A percentile compares a stretch with the other conserved stretches of the same genome.
phyloP scores from a whole-genome alignment of 2,113 vertebrate species.

The Epinephelus cyanopodus region DNA sequence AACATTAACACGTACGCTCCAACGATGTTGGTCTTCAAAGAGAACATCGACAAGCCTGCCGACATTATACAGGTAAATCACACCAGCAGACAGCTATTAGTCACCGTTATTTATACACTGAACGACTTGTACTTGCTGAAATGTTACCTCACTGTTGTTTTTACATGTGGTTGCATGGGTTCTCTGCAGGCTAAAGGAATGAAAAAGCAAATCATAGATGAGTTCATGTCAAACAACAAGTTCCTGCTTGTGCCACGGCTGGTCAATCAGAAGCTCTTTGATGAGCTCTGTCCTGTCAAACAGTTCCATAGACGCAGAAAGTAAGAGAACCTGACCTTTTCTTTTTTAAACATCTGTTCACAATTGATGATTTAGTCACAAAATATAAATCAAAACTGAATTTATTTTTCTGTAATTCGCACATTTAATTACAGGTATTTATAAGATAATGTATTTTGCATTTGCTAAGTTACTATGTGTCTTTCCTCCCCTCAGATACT shows the following conservation, averaged over 20 bases:
- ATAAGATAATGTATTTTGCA: neutral
- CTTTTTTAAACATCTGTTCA: neutral
- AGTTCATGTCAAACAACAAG: conserved; percentile 95
- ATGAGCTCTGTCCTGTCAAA: conserved; percentile 94
- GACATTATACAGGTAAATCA: conserved; percentile 90
- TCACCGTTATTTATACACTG: neutral
- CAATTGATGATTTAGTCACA: too few relatives aligned
- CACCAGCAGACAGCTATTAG: neutral
- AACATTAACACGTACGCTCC: conserved; percentile 92
- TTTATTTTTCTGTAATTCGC: neutral
- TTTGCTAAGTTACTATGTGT: neutral
- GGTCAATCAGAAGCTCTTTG: conserved; percentile 94
- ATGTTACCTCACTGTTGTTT: neutral
- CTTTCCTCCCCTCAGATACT: conserved; percentile 85
- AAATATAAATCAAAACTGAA: neutral
- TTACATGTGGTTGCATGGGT: neutral
- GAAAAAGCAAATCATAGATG: conserved; percentile 94
- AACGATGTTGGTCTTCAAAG: conserved; percentile 94
- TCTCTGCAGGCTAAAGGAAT: conserved; percentile 89
- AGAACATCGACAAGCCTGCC: conserved; percentile 88
- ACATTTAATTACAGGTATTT: neutral
- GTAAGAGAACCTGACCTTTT: conserved; percentile 79
- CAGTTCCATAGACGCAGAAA: conserved; percentile 95
- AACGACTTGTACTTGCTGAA: neutral
- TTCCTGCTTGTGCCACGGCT: conserved; percentile 92